Percentiles rank a stretch among this genome's conserved stretches.
phyloP scores from a whole-genome alignment of 2,113 vertebrate species.

The Verasper variegatus region DNA sequence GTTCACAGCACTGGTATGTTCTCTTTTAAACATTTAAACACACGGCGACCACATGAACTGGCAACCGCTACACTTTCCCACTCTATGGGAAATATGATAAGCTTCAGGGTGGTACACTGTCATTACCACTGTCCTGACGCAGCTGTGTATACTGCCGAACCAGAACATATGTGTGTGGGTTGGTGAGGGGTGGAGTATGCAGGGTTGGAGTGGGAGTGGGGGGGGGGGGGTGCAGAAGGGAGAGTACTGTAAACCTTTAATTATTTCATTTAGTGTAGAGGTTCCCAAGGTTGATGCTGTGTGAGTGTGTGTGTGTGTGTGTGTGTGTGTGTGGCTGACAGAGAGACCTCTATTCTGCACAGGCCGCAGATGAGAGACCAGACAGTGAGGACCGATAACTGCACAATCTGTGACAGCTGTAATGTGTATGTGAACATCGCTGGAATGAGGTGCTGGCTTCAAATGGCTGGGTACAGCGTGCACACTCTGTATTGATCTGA shows the following conservation, averaged over 20 bases:
- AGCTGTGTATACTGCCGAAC: slow-evolving; percentile 36
- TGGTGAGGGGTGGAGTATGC: slow-evolving; percentile 2
- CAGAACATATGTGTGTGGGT: slow-evolving; percentile 5
- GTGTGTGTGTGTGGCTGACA: slow-evolving; percentile 29
- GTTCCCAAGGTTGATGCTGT: slow-evolving; percentile 57
- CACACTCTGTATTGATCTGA: background rate
- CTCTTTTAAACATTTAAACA: slow-evolving; percentile 39
- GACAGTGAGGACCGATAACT: background rate
- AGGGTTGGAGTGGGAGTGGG: background rate
- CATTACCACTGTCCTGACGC: slow-evolving; percentile 52
- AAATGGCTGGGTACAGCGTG: background rate
- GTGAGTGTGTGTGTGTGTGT: slow-evolving; percentile 43
- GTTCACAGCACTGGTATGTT: slow-evolving; percentile 24
- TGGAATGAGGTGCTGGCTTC: slow-evolving; percentile 4
- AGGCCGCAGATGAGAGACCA: slow-evolving; percentile 12
- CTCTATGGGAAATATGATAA: slow-evolving; percentile 56
- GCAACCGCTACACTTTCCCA: slow-evolving; percentile 41
- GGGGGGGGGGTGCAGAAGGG: slow-evolving; percentile 6
- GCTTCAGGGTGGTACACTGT: slow-evolving; percentile 50
- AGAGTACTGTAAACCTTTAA: slow-evolving; percentile 65
- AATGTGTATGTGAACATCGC: background rate
- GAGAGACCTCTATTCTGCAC: slow-evolving; percentile 15
- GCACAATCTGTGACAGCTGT: background rate
- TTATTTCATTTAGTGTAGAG: slow-evolving; percentile 64
- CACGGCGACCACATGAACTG: slow-evolving; percentile 31